Evolutionary conservation across 2,888 invertebrate genomes (phyloP).

Genomic region (Drosophila acutilabella): DNA sequence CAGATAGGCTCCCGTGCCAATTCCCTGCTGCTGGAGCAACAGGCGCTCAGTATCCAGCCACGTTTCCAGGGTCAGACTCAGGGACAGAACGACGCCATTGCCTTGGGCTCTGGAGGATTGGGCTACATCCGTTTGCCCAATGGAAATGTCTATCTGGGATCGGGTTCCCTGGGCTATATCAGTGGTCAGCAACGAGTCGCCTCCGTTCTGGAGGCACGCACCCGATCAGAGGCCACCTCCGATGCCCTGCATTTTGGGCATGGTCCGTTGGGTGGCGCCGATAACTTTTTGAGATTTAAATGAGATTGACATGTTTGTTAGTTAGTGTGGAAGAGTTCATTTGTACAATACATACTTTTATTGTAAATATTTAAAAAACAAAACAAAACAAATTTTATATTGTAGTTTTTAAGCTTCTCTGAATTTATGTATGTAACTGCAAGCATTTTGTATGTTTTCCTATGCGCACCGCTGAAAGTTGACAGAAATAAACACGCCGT

Average conservation of each 20-base stretch:
- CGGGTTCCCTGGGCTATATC: conserved; percentile 84
- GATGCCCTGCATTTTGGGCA: conserved; percentile 83
- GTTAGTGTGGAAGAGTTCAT: conserved; percentile 4
- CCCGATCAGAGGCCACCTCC: conserved; percentile 78
- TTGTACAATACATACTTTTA: conserved; percentile 54
- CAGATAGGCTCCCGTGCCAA: conserved; percentile 73
- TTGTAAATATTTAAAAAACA: conserved; percentile 69
- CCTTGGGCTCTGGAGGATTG: conserved; percentile 84
- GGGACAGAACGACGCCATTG: conserved; percentile 69
- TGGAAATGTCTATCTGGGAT: conserved; percentile 84
- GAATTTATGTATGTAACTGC: conserved; percentile 25
- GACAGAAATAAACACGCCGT: conserved; percentile 51
- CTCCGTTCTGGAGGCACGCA: conserved; percentile 79
- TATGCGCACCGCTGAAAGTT: conserved; percentile 41
- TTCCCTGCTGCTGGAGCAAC: conserved; percentile 61
- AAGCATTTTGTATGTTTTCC: conserved; percentile 48
- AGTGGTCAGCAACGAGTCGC: conserved; percentile 81
- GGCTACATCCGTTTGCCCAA: conserved; percentile 84
- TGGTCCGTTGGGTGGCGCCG: conserved; percentile 74
- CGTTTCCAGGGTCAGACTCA: conserved; percentile 38
- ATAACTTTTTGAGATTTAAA: conserved; percentile 64
- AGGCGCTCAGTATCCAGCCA: conserved; percentile 55
- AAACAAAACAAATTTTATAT: conserved; percentile 36
- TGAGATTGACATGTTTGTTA: conserved; percentile 12
- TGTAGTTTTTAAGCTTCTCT: conserved; percentile 57